Base-by-base conservation (phyloP, 92 coral and sea anemone genomes). In the Blastomussa wellsi region DNA sequence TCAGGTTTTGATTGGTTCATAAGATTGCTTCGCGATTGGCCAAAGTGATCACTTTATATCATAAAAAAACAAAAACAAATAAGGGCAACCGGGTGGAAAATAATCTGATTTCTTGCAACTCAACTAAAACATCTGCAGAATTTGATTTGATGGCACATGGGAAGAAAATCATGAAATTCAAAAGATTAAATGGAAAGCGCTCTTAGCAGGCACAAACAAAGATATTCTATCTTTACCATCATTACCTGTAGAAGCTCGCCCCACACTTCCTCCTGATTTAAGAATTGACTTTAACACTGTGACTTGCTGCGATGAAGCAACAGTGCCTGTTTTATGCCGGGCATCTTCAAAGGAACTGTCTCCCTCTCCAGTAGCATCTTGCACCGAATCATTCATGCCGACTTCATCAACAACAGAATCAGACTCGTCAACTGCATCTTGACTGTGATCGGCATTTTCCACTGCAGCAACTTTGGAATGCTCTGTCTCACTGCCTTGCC, bases 201-300 rank as follows among this genome's bases (percentile, higher is more conserved):
- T 52, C 22, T 52, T 6, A 44, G 49, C 1, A 8, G 12, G 49
- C 49, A 44, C 49, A 44, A 44, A 15, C 13, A 57, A 57, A 17
- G n/a, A 57, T 57, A 57, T 1, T 29, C n/a, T 57, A 55, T 55
- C 62, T 8, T 74, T 12, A 28, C 6, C 12, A n/a, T 33, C 16
- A 4, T 5, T 83, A 83, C 87, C 87, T 83, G 80, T 32, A 31
- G 69, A 3, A 14, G 33, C 0, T 31, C 81, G 59, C 7, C 62
- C 49, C 24, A 33, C 71, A 19, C 66, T 74, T 41, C 87, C 87
- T 39, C 87, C 81, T 62, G 87, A 83, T 49, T 83, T 83, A 5
- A 83, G 81, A 83, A 83, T 83, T 29, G 87, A 83, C 81, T 64
- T 83, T 26, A 83, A 31, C 16, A 31, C 74, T 10, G 80, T 41